phyloP scores from a whole-genome alignment of 2,113 vertebrate genomes.

The Oceanodroma tethys region DNA sequence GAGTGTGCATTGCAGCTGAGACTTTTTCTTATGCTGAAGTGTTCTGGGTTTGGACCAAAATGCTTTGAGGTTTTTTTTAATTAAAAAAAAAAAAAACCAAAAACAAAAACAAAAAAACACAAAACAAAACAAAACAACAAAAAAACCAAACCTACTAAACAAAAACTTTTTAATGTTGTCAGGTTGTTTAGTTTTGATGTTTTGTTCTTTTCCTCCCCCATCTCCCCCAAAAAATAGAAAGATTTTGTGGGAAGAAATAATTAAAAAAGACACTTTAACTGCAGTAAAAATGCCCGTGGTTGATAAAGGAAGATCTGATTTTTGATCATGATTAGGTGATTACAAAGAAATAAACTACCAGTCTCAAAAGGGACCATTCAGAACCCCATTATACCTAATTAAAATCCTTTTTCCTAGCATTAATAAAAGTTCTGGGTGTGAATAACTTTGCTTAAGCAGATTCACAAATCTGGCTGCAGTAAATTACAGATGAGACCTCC shows the following conservation, averaged over 20 bases:
- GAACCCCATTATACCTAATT: neutral
- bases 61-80: neutral
- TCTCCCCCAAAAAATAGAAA: neutral
- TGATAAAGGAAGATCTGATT: neutral
- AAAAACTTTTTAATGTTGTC: neutral
- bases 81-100: neutral
- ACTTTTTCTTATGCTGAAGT: neutral
- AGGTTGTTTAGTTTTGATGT: neutral
- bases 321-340: neutral
- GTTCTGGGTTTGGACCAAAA: neutral
- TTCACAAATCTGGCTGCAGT: constrained; percentile 14
- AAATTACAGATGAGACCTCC: constrained; percentile 42
- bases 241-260: neutral
- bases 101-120: no score
- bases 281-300: neutral
- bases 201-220: neutral
- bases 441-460: constrained; percentile 40
- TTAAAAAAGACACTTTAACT: neutral
- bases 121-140: no score
- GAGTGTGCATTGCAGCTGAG: neutral
- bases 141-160: neutral
- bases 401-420: neutral
- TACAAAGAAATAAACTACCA: neutral
- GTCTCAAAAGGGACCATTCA: neutral
- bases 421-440: constrained; percentile 8